Base-by-base conservation (phyloP, 1,140 invertebrate species). In the Drosophila grimshawi region DNA sequence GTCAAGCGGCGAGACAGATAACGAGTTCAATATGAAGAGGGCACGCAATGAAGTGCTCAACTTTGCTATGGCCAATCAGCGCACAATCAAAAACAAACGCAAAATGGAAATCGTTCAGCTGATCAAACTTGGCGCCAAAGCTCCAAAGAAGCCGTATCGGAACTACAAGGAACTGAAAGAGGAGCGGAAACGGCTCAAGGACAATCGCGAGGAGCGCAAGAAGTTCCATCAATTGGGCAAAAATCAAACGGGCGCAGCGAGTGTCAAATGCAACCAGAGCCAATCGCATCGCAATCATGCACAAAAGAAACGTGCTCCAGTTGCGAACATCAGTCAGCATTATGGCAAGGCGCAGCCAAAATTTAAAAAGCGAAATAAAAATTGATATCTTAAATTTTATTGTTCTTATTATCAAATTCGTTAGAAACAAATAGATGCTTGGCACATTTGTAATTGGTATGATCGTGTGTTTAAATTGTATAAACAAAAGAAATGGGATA, bases 61-160 rank as follows among this genome's bases (percentile, higher is more conserved):
- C 70, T 95, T 96, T 85, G 95, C 94, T 52, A 94, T 95, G 74
- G 70, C 67, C 35, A 93, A 94, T 53, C 95, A 95, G 49, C 93
- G 95, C 8, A 91, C 94, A 11, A 92, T 93, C n/a, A 81, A 91
- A 41, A 94, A 94, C 63, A 94, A 95, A 70, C 91, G 93, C 46
- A 92, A 94, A 91, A 94, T 94, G 57, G 94, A 95, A 88, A 92
- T 94, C 29, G 94, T 93, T 29, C 91, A 95, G 27, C 93, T 94
- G 6, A 92, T 96, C 30, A 94, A 94, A 73, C 92, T 96, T 66
- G 95, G 95, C 32, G 95, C 95, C 5, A 95, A 94, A 86, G 93
- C 94, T 3, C 93, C 93, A 2, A 95, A 94, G 76, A 95, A 94
- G 52, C 91, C 90, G 35, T 90, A 82, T 27, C 93, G 92, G 57